Evolutionary conservation across 2,113 vertebrate species (phyloP).

Genomic region (Natator depressus): DNA sequence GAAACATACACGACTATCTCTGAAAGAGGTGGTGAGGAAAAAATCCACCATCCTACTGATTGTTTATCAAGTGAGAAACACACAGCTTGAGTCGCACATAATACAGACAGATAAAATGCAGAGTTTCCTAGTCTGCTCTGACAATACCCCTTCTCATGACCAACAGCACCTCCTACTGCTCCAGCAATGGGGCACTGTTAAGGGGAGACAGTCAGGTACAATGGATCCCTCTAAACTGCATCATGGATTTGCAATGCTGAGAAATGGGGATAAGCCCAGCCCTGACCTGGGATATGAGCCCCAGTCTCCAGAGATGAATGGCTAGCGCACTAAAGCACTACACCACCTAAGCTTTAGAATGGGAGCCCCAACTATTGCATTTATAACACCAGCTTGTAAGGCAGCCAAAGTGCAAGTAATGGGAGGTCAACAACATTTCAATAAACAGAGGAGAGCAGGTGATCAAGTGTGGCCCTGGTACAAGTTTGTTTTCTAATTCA

Average conservation of each 20-base stretch:
- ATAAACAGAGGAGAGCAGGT: not conserved
- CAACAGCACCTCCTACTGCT: not conserved
- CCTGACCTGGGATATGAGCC: fast-evolving
- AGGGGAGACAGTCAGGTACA: fast-evolving
- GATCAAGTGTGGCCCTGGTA: not conserved
- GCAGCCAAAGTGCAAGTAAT: not conserved
- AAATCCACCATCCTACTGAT: not conserved
- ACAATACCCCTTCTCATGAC: not conserved
- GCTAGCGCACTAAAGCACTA: fast-evolving
- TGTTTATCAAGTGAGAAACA: not conserved
- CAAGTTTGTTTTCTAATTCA: not conserved
- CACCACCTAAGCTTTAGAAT: not conserved
- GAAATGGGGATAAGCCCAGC: fast-evolving
- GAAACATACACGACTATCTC: not conserved
- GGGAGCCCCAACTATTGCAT: not conserved
- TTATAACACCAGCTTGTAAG: not conserved
- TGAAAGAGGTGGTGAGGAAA: not conserved
- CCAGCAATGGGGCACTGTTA: not conserved
- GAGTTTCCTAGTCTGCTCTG: not conserved
- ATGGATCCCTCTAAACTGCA: fast-evolving
- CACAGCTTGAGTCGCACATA: not conserved
- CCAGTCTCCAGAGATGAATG: fast-evolving
- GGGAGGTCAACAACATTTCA: not conserved
- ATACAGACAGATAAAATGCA: not conserved
- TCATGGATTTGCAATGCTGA: not conserved